A percentile compares a stretch with the other conserved stretches of the same genome.
phyloP scores from a whole-genome alignment of 2,888 invertebrate species.

The Troides oblongomaculatus region DNA sequence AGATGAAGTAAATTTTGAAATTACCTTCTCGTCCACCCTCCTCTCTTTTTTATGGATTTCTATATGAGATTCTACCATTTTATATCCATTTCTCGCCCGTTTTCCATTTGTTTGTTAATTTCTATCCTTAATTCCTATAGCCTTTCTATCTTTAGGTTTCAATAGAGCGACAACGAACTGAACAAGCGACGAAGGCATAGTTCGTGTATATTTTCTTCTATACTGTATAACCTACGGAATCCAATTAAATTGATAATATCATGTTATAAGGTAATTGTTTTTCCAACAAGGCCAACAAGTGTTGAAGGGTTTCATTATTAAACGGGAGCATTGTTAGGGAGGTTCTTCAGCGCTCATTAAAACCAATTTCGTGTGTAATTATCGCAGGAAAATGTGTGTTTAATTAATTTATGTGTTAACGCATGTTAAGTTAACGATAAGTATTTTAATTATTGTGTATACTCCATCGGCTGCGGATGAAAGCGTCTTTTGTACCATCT shows the following conservation, averaged over 20 bases:
- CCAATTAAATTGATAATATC: not conserved
- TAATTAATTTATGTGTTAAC: not conserved
- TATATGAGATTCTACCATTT: no score
- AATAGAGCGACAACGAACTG: no score
- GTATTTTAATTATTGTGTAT: not conserved
- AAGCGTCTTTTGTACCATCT: not conserved
- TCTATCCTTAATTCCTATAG: no score
- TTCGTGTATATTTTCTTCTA: not conserved
- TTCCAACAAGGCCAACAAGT: not conserved
- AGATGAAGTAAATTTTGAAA: no score
- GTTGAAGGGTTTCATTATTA: not conserved
- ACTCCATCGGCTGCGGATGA: not conserved
- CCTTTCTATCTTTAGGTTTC: no score
- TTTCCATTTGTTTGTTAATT: no score
- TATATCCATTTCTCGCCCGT: no score
- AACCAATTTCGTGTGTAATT: constrained; percentile 13
- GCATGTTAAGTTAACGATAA: not conserved
- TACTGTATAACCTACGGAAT: not conserved
- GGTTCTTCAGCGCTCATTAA: not conserved
- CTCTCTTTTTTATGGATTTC: no score
- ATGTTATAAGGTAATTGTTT: not conserved
- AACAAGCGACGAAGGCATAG: no score
- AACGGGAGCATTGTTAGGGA: not conserved
- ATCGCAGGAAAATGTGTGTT: not conserved
- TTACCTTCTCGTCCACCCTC: no score